These are phyloP conservation scores for Leucoptera coffeella DNA, from an alignment of 2,888 invertebrate species.

Conservation along the genomic window DNA sequence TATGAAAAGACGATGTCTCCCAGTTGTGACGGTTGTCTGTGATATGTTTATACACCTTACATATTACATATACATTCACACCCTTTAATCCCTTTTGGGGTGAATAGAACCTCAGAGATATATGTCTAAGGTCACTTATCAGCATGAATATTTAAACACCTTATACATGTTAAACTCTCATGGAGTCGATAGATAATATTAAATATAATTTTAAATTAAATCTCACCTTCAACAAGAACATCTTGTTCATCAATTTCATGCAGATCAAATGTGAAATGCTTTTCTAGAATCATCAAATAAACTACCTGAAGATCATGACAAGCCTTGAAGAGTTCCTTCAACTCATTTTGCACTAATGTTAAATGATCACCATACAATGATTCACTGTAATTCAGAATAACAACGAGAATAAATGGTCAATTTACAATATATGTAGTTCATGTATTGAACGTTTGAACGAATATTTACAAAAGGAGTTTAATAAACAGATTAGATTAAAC, in stretches of 20 bases:
- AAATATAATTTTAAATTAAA: slow-evolving; percentile 1
- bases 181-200: background rate
- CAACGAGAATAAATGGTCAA: background rate
- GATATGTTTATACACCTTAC: no score
- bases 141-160: no score
- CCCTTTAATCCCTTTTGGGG: no score
- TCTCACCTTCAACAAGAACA: slow-evolving; percentile 25
- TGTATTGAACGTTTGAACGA: background rate
- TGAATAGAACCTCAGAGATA: no score
- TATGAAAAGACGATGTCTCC: no score
- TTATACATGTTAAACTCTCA: no score
- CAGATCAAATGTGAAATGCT: slow-evolving; percentile 29
- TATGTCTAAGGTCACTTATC: background rate
- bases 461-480: background rate
- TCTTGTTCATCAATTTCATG: slow-evolving; percentile 18
- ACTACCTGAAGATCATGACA: slow-evolving; percentile 35
- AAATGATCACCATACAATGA: slow-evolving; percentile 23
- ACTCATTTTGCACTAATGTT: slow-evolving; percentile 17
- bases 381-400: slow-evolving; percentile 19
- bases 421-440: background rate
- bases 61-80: no score
- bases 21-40: no score
- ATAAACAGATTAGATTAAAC: background rate
- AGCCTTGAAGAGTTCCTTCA: slow-evolving; percentile 31
- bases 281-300: slow-evolving; percentile 30